phyloP scores from a whole-genome alignment of 1,140 invertebrate genomes.

The Drosophila baimaii region DNA sequence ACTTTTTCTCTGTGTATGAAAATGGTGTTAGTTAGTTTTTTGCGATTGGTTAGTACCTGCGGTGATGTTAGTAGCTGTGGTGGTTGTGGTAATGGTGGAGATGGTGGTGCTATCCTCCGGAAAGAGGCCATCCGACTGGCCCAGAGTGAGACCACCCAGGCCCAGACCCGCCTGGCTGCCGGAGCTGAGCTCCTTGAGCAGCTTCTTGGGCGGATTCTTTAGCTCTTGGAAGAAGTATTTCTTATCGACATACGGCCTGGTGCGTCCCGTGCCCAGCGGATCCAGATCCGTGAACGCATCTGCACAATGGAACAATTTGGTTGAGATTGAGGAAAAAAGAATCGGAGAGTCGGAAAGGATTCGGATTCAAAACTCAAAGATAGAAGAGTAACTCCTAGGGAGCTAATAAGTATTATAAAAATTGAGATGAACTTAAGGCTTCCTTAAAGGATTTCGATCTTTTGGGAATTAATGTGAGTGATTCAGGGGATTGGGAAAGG shows the following conservation, averaged over 20 bases:
- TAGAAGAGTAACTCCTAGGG: conserved; percentile 14
- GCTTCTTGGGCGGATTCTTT: conserved; percentile 96
- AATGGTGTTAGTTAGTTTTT: conserved; percentile 20
- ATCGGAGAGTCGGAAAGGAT: background rate
- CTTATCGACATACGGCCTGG: conserved; percentile 96
- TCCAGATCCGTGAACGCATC: conserved; percentile 97
- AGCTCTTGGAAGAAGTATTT: conserved; percentile 97
- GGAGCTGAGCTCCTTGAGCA: conserved; percentile 90
- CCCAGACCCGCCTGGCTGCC: conserved; percentile 60
- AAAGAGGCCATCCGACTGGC: conserved; percentile 58
- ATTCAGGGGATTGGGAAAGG: background rate
- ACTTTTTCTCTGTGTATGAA: conserved; percentile 30
- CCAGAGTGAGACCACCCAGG: conserved; percentile 48
- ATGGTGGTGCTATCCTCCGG: conserved; percentile 60
- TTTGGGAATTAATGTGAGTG: background rate
- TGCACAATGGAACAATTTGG: conserved; percentile 80
- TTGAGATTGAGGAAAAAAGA: conserved; percentile 10
- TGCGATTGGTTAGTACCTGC: conserved; percentile 50
- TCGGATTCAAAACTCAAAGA: conserved; percentile 22
- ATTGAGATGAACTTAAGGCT: background rate
- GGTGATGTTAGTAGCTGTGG: conserved; percentile 50
- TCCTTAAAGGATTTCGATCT: background rate
- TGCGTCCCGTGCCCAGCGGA: conserved; percentile 94
- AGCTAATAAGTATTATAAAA: background rate
- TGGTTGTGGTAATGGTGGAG: conserved; percentile 41